These are phyloP conservation scores for Dromiciops gliroides DNA, from an alignment of 2,113 vertebrate species.

Conservation along the genomic window DNA sequence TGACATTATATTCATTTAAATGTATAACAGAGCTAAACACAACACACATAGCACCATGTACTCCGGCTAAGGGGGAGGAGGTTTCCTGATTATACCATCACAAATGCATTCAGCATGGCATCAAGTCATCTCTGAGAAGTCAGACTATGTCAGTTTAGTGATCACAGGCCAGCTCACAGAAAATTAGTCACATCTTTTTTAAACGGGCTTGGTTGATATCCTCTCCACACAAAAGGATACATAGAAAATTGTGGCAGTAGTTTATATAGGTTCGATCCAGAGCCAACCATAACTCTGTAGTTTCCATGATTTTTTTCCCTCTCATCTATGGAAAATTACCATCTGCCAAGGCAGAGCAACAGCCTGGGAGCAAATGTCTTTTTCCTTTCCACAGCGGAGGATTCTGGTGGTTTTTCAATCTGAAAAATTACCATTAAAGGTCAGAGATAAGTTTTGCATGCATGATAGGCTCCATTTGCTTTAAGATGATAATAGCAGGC, in stretches of 20 bases:
- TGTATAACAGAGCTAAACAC: background rate
- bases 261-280: constrained; percentile 31
- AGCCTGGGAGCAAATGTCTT: constrained; percentile 61
- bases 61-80: background rate
- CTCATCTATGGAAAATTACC: constrained; percentile 71
- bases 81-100: background rate
- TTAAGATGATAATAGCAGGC: constrained; percentile 57
- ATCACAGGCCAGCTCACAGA: constrained; percentile 17
- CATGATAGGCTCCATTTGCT: constrained; percentile 57
- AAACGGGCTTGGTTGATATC: constrained; percentile 26
- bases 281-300: constrained; percentile 27
- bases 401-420: constrained; percentile 62
- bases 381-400: constrained; percentile 60
- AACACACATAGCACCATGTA: background rate
- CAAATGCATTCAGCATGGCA: constrained; percentile 7
- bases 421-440: constrained; percentile 68
- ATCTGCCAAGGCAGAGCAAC: constrained; percentile 36
- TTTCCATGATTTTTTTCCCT: constrained; percentile 56
- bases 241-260: constrained; percentile 3
- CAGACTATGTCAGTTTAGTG: background rate
- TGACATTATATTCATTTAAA: background rate
- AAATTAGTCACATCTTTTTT: constrained; percentile 8
- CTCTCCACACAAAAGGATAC: constrained; percentile 17
- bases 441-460: constrained; percentile 72
- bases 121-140: background rate